Evolutionary conservation across 2,797 vertebrate species (phyloP).

Genomic region (Enteromius trimaculatus): DNA sequence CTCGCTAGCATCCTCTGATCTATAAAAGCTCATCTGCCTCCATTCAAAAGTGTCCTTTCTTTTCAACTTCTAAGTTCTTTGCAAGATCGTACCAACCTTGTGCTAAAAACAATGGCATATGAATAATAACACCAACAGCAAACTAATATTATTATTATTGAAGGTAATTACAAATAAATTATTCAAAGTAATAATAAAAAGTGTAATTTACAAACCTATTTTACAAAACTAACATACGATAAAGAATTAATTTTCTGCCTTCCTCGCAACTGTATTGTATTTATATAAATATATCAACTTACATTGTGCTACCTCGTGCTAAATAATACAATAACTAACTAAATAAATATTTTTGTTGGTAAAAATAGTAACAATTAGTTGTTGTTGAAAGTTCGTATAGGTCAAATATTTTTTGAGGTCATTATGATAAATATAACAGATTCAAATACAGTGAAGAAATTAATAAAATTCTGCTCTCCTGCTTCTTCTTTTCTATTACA

Average conservation of each 20-base stretch:
- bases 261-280: neutral
- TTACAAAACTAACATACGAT: neutral
- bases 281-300: neutral
- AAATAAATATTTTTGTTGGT: neutral
- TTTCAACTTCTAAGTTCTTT: neutral
- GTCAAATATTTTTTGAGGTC: neutral
- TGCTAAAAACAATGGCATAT: neutral
- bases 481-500: neutral
- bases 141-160: neutral
- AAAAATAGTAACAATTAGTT: too few species aligned
- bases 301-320: neutral
- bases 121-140: neutral
- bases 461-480: neutral
- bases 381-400: neutral
- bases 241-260: neutral
- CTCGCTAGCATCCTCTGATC: conserved; percentile 5
- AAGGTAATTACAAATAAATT: neutral
- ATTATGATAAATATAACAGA: neutral
- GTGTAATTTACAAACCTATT: neutral
- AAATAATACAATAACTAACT: neutral
- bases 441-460: neutral
- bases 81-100: neutral
- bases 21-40: neutral
- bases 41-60: neutral
- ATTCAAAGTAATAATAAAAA: neutral